phyloP scores from a whole-genome alignment of 2,797 vertebrate species.

The Etheostoma perlongum region DNA sequence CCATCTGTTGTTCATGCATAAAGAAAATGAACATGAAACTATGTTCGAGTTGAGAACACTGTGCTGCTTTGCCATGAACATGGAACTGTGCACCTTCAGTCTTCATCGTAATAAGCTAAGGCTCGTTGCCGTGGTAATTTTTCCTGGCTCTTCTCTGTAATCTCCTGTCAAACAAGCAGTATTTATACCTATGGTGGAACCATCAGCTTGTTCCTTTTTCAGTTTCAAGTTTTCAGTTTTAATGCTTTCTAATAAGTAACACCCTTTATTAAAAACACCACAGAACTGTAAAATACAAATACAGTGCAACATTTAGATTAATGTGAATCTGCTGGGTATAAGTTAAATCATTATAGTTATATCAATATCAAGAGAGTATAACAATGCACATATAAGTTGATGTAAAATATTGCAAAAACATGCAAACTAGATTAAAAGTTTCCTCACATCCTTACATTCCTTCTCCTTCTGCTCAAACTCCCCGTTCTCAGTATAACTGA shows the following conservation, averaged over 20 bases:
- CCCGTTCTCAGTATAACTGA: neutral
- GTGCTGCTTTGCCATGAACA: neutral
- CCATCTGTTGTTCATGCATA: conserved; percentile 43
- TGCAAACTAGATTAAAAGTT: neutral
- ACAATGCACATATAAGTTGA: neutral
- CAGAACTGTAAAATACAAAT: neutral
- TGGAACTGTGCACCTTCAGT: neutral
- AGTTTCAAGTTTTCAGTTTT: neutral
- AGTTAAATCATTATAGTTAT: neutral
- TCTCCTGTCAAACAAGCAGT: conserved; percentile 2
- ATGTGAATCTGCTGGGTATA: neutral
- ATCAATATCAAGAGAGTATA: neutral
- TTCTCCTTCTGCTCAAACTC: neutral
- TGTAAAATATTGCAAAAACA: neutral
- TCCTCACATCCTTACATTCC: neutral
- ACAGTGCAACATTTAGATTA: neutral
- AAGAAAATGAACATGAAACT: conserved; percentile 23
- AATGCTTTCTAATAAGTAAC: neutral
- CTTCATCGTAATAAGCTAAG: neutral
- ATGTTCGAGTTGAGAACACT: neutral
- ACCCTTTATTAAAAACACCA: no score
- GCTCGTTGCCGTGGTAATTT: neutral
- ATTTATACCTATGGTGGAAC: neutral
- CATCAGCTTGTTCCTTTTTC: neutral
- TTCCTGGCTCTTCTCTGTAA: neutral